Conservation (phyloP, 2,888 invertebrate genomes). For the Ophraella communa region DNA sequence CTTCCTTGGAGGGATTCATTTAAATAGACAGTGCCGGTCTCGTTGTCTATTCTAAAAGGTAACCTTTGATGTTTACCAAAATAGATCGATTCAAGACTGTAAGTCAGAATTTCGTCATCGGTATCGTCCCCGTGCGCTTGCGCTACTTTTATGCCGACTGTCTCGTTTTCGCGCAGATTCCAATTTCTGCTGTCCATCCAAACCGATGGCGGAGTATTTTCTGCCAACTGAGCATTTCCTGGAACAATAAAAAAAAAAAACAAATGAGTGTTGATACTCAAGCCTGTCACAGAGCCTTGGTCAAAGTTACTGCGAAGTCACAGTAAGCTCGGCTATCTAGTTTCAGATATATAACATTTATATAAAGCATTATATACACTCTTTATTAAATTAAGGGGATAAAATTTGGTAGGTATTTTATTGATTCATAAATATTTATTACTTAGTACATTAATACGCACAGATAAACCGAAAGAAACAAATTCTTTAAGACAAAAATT, state of each 20-base stretch:
- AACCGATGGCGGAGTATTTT: slow-evolving; percentile 64
- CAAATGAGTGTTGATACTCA: not conserved
- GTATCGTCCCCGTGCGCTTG: slow-evolving; percentile 72
- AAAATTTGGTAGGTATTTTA: no score
- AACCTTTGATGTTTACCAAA: slow-evolving; percentile 59
- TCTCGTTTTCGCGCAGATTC: slow-evolving; percentile 74
- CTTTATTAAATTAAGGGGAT: no score
- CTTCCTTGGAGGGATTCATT: slow-evolving; percentile 79
- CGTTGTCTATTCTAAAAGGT: slow-evolving; percentile 79
- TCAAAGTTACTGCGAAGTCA: no score
- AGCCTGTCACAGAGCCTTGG: no score
- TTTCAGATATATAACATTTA: no score
- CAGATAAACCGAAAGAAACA: no score
- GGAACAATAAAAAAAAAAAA: slow-evolving; percentile 6
- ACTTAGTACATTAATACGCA: no score
- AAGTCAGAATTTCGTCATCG: slow-evolving; percentile 70
- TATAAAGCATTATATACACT: no score
- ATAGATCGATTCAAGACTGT: slow-evolving; percentile 69
- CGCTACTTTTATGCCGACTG: slow-evolving; percentile 75
- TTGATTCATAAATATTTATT: no score
- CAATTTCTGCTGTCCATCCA: slow-evolving; percentile 73
- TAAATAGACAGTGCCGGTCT: slow-evolving; percentile 78
- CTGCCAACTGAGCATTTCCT: slow-evolving; percentile 42
- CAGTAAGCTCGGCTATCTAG: no score
- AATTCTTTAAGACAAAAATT: no score